Conservation (phyloP, 2,797 vertebrate genomes). For the Squalus acanthias region DNA sequence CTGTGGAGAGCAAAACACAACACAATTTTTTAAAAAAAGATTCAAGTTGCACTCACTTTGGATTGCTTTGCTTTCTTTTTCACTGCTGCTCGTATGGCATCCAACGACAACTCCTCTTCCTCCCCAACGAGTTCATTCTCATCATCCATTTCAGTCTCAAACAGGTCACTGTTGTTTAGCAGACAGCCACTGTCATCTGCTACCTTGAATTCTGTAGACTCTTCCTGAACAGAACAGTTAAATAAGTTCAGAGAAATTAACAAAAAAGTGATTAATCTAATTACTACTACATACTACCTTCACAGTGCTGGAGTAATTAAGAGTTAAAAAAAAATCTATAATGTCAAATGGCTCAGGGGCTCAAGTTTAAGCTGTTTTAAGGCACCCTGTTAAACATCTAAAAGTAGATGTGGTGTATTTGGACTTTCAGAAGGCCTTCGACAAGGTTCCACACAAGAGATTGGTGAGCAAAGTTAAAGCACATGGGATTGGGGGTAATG, state of each 20-base stretch:
- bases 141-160: slow-evolving; percentile 76
- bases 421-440: no score
- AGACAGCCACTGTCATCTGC: slow-evolving; percentile 87
- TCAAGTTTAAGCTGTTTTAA: neutral
- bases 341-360: no score
- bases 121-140: slow-evolving; percentile 51
- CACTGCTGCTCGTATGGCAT: slow-evolving; percentile 71
- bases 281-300: neutral
- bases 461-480: no score
- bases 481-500: no score
- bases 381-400: neutral
- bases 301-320: neutral
- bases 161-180: slow-evolving; percentile 80
- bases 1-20: neutral
- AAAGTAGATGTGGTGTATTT: no score
- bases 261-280: neutral
- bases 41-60: slow-evolving; percentile 54
- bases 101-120: slow-evolving; percentile 77
- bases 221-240: slow-evolving; percentile 46
- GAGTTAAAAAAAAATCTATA: neutral
- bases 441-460: no score
- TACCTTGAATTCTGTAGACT: slow-evolving; percentile 43
- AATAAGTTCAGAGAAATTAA: neutral
- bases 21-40: neutral
- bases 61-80: slow-evolving; percentile 72